These are phyloP conservation scores for Micromesistius poutassou DNA, from an alignment of 2,797 vertebrate species.

Conservation along the genomic window DNA sequence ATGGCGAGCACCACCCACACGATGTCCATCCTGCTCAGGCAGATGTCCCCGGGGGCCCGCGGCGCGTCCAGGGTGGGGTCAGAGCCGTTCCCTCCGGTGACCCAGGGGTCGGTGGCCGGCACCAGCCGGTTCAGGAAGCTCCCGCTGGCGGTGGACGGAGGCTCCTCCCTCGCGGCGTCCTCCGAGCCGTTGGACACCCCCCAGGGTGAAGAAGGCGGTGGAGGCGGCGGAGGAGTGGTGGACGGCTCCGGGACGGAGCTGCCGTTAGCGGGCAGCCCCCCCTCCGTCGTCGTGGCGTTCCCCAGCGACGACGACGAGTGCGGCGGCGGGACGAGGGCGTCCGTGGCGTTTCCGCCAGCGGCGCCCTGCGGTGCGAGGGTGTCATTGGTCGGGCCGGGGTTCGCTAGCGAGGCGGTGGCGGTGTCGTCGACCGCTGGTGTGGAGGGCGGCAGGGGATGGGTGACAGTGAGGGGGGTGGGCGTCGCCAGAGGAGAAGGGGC, in stretches of 20 bases:
- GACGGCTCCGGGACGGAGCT: slow-evolving; percentile 45
- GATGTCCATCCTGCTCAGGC: slow-evolving; percentile 93
- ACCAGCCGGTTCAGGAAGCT: slow-evolving; percentile 90
- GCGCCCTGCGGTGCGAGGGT: slow-evolving; percentile 15
- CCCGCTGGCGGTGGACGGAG: slow-evolving; percentile 76
- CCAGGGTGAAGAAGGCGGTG: not conserved
- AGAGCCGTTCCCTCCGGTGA: slow-evolving; percentile 79
- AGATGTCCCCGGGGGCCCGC: slow-evolving; percentile 82
- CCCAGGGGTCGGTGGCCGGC: slow-evolving; percentile 78
- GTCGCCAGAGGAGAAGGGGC: not conserved
- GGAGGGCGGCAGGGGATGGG: slow-evolving; percentile 30
- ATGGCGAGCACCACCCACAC: slow-evolving; percentile 95
- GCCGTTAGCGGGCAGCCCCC: slow-evolving; percentile 54
- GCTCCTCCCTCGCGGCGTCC: slow-evolving; percentile 43
- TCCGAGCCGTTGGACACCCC: not conserved
- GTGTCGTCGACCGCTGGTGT: slow-evolving; percentile 51
- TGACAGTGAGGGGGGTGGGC: slow-evolving; percentile 16
- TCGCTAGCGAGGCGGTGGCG: slow-evolving; percentile 14
- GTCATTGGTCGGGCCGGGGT: slow-evolving; percentile 7
- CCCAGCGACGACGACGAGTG: slow-evolving; percentile 7
- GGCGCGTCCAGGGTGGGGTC: slow-evolving; percentile 78
- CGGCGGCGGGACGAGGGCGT: slow-evolving; percentile 16
- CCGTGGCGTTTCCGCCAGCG: slow-evolving; percentile 42
- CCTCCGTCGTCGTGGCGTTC: slow-evolving; percentile 32
- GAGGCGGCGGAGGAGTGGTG: slow-evolving; percentile 63